Evolutionary conservation across 2,888 invertebrate genomes (phyloP), one percentile per base, ranked within the genome.

Genomic region (Stenurella melanura): DNA sequence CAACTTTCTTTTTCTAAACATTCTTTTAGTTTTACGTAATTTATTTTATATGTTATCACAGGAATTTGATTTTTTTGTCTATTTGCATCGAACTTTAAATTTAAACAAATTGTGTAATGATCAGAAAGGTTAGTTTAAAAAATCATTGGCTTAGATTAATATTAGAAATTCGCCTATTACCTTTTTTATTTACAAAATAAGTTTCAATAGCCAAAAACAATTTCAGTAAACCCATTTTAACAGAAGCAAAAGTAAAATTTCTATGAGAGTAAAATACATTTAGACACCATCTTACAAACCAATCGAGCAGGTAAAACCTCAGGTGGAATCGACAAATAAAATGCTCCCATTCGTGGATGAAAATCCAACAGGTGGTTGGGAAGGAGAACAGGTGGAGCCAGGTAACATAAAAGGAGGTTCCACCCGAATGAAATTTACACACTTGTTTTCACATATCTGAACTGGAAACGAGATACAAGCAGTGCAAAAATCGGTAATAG

Each of bases 381-480:
- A 63, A 73, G 75, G 78, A 79, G 77, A 80, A 74, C 81, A 81
- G 80, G 81, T 81, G 79, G 79, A 79, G 79, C 69, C 78, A 81
- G 79, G 81, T 81, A 73, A 74, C 64, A 67, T 60, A 70, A 73
- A 73, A 68, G 61, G 63, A 70, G 68, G 69, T 68, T 70, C 73
- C 63, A 10, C 17, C 26, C n/a, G 30, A 63, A 26, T 42, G 18
- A 54, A 72, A 63, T 54, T 30, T 60, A 60, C 17, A n/a, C 34
- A n/a, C 58, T 69, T 70, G 38, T 38, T 21, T 70, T 60, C 70
- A 17, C 19, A 26, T 19, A 63, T 54, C 61, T 72, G 18, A 63
- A 54, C 54, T 50, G 15, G 54, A 15, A 63, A 21, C 70, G 17
- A 54, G 50, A 58, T 10, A 58, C 10, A 34, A 18, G 58, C 11